phyloP scores from a whole-genome alignment of 2,113 vertebrate species.

The Gobiocypris rarus region DNA sequence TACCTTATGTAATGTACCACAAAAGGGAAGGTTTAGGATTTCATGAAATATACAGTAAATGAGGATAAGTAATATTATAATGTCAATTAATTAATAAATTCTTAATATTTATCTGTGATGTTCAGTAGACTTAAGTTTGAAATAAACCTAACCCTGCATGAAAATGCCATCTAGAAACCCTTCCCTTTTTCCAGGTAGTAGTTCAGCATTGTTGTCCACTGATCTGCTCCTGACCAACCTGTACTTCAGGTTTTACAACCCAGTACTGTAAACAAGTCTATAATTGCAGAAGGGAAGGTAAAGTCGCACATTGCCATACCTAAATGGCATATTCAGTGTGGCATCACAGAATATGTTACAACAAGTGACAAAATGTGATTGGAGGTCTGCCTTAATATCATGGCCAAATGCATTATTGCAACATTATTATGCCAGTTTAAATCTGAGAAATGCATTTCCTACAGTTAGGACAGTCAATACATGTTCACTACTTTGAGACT shows the following conservation, averaged over 20 bases:
- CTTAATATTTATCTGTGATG: neutral
- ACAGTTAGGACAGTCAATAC: too few species aligned
- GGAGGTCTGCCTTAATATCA: neutral
- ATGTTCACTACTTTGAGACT: neutral
- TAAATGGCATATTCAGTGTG: neutral
- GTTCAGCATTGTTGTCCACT: neutral
- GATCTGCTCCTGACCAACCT: conserved; percentile 27
- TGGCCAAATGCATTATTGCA: neutral
- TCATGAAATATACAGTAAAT: too few species aligned
- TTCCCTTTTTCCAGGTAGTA: neutral
- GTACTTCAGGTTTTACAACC: conserved; percentile 4
- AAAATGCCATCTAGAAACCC: conserved; percentile 27
- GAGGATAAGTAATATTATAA: neutral
- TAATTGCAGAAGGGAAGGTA: neutral
- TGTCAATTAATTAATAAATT: neutral
- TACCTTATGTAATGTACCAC: neutral
- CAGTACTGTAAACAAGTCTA: neutral
- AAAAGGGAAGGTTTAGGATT: neutral
- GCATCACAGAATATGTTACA: neutral
- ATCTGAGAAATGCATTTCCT: neutral
- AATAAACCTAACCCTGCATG: neutral
- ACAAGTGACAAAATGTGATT: neutral
- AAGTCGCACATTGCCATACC: neutral
- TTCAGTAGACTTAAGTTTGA: neutral
- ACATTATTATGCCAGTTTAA: neutral